Evolutionary conservation across 2,888 invertebrate species (phyloP).

Genomic region (Seira musarum): DNA sequence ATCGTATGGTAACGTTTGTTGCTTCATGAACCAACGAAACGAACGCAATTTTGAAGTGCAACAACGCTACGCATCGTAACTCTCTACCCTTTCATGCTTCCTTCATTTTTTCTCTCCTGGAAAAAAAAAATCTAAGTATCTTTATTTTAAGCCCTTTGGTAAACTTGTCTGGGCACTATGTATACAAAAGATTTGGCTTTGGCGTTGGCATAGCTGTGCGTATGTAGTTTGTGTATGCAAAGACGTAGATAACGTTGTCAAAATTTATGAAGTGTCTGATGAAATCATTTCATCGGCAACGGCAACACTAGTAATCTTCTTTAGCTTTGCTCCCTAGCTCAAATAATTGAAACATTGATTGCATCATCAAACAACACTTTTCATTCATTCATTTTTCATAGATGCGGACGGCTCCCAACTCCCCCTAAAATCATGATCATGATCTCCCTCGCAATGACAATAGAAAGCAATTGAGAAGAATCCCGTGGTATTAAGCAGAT

Average conservation of each 20-base stretch:
- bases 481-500: neutral
- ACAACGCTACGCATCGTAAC: neutral
- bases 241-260: conserved; percentile 64
- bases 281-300: conserved; percentile 46
- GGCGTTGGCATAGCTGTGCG: no score
- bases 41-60: neutral
- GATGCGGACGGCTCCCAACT: no score
- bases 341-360: conserved; percentile 46
- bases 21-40: neutral
- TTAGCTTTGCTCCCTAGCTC: conserved; percentile 1
- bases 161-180: neutral
- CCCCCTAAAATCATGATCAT: no score
- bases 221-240: neutral
- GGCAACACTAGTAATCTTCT: conserved; percentile 24
- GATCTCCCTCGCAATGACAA: no score
- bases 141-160: conserved; percentile 1
- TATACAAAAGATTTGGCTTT: no score
- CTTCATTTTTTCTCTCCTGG: neutral
- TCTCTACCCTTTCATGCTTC: neutral
- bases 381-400: neutral
- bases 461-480: no score
- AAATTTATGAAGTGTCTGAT: conserved; percentile 67
- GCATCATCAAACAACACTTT: conserved; percentile 33
- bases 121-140: no score
- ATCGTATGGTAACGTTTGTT: neutral